A percentile compares a stretch with the other conserved stretches of the same genome.
Evolutionary conservation across 2,888 invertebrate genomes (phyloP).

Genomic region (Limenitis camilla): DNA sequence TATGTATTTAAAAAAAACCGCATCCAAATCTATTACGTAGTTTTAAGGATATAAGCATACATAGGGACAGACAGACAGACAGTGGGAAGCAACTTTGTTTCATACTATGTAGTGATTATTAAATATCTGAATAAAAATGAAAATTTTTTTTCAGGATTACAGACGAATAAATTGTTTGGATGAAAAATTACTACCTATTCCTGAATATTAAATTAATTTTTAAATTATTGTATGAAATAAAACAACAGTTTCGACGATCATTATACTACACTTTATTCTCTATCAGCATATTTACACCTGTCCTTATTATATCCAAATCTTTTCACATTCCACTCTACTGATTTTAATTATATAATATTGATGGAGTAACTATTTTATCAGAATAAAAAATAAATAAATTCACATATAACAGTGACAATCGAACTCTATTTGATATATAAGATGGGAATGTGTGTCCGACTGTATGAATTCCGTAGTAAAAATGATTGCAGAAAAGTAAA

Average conservation of each 20-base stretch:
- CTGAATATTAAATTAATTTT: constrained; percentile 20
- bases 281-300: constrained; percentile 64
- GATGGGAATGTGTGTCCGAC: constrained; percentile 35
- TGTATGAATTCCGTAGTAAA: constrained; percentile 56
- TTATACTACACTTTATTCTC: constrained; percentile 64
- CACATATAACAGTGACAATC: constrained; percentile 37
- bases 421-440: constrained; percentile 24
- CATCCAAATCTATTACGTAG: no score
- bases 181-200: constrained; percentile 29
- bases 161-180: constrained; percentile 36
- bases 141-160: constrained; percentile 45
- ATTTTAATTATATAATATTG: constrained; percentile 20
- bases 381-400: constrained; percentile 62
- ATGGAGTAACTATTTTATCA: constrained; percentile 30
- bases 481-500: constrained; percentile 67
- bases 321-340: constrained; percentile 31
- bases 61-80: no score
- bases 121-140: no score
- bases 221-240: constrained; percentile 32
- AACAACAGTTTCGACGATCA: constrained; percentile 58
- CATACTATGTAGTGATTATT: no score
- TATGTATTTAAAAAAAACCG: no score
- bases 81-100: no score
- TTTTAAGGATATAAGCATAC: no score
- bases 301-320: constrained; percentile 37